Conservation (phyloP, 23 tunicate species). For the Trididemnum nubilum region DNA sequence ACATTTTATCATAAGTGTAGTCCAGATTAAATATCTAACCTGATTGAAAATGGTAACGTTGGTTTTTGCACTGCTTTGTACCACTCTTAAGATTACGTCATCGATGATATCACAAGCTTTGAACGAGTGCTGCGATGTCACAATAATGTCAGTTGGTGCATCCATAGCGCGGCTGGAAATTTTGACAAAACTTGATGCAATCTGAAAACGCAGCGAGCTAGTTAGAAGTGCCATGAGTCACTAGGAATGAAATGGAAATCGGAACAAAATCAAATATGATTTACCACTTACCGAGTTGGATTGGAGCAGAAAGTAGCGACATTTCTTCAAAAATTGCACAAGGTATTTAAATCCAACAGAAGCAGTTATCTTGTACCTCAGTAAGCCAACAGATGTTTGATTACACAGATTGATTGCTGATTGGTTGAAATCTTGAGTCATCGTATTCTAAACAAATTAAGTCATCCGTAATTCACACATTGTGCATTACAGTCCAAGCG, state of each 20-base stretch:
- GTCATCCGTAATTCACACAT: too few species aligned
- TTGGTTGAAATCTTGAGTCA: background rate
- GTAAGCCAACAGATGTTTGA: background rate
- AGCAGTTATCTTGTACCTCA: background rate
- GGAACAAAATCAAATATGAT: background rate
- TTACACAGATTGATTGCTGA: background rate
- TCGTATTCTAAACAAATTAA: background rate
- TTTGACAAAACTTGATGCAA: background rate
- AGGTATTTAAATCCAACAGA: background rate
- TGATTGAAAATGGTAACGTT: background rate
- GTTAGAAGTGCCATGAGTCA: background rate
- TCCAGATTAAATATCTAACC: background rate
- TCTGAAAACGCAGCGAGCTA: background rate
- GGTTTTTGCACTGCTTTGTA: background rate
- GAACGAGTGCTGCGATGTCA: slow-evolving; percentile 2
- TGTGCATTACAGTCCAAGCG: too few species aligned
- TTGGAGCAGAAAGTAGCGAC: background rate
- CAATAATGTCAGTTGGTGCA: background rate
- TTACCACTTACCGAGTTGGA: background rate
- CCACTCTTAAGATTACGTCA: background rate
- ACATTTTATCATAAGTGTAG: too few species aligned
- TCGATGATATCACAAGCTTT: background rate
- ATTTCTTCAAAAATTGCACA: background rate
- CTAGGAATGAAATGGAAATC: background rate
- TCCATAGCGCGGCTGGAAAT: slow-evolving; percentile 1